Base-by-base conservation (phyloP, 2,888 invertebrate genomes). In the Escarpia spicata region DNA sequence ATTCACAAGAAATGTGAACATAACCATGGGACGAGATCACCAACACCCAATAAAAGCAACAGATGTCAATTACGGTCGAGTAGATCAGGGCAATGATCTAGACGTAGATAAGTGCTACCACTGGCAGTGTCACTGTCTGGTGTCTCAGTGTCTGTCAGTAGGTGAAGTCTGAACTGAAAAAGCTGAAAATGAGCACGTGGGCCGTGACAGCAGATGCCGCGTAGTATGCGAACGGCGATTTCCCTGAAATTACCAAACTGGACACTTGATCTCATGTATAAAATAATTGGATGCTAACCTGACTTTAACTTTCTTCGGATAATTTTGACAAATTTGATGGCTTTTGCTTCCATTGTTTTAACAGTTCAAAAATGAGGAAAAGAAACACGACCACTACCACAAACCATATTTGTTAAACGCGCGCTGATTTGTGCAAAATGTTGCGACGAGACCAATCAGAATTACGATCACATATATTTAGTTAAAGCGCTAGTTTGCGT, bases 301-400 rank as follows among this genome's bases (percentile, higher is more conserved):
- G 75, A 26, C 26, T 26, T 75, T 75, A 75, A 75, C 75, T 75
- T 75, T 75, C 75, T 75, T 75, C 75, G 75, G 26, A 75, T 75
- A 75, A 75, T 75, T 75, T 75, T 75, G 75, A 75, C 75, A 75
- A 75, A 75, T 75, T 75, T 75, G 19, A 75, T n/a, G 26, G 75
- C 75, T 75, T 75, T 75, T 75, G 75, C 75, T 75, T 75, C 75
- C 75, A 75, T 75, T 75, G 75, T 19, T 75, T 15, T 26, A 26
- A 75, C 19, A 26, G 19, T 75, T 75, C 4, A 75, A 75, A 75
- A 75, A 15, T 6, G 19, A 15, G n/a, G 75, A 75, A 75, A 75
- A 75, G 26, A 26, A 15, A 75, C 75, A 75, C 75, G 19, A 19
- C 19, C 15, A n/a, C 26, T 75, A 75, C 26, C 75, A 26, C 75